Evolutionary conservation across 2,888 invertebrate species (phyloP), one percentile per base, ranked within the genome.

Genomic region (Alviniconcha strummeri): DNA sequence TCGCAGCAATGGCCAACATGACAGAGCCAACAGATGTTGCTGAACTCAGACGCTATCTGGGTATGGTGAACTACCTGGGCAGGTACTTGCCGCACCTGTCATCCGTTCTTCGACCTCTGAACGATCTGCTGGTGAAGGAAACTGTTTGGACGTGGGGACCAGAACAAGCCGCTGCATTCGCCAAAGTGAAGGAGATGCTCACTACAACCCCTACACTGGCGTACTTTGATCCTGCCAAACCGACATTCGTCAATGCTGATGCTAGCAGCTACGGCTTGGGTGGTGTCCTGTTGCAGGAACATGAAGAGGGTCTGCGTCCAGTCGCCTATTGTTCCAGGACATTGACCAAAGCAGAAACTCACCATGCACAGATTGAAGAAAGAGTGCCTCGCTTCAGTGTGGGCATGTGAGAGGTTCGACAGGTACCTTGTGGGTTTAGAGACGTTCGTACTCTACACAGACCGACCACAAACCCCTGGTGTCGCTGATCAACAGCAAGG

Each of bases 391-490:
- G 56, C 69, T 17, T 5, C 55, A 36, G 80, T 71, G n/a, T 56
- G 80, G 71, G 56, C 77, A 15, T 72, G 55, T 77, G 82, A 82
- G 36, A 19, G 6, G 5, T 83, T 83, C n/a, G 17, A 55, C 2
- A 57, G 60, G 8, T 83, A 78, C 55, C 36, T 83, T 9, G 64
- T 78, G 3, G 71, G 77, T 13, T 78, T 83, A 0, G 69, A 77
- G 3, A 17, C 4, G 2, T 83, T 78, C 57, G 13, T 19, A 36
- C 78, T 71, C 4, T 11, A 83, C 57, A 83, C 72, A 4, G 82
- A 83, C 11, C 7, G 60, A 60, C 55, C 82, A 83, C n/a, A 82
- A 82, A 57, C 78, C 71, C 13, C 54, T 82, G 15, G 77, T 82
- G n/a, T 76, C 77, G 4, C 55, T 82, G 2, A 77, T 82, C 13